These are phyloP conservation scores for Alethe castanea DNA, from an alignment of 2,113 vertebrate genomes.

Conservation along the genomic window DNA sequence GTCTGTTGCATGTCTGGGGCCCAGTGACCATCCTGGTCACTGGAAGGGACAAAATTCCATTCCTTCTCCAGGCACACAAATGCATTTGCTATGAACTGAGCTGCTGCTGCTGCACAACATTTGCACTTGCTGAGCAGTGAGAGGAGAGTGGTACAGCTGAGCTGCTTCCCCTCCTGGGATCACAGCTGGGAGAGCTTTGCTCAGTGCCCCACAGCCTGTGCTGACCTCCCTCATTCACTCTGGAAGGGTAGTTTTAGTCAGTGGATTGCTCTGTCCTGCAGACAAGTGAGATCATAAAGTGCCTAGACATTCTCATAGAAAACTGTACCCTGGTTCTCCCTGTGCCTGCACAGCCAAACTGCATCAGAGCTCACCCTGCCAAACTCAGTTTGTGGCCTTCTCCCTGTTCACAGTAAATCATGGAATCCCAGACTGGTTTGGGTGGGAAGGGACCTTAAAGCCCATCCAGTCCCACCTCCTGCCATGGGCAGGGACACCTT, in stretches of 20 bases:
- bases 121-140: not conserved
- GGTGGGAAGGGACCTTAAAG: not conserved
- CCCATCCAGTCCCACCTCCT: too few species aligned
- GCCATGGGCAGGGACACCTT: not conserved
- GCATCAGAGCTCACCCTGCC: not conserved
- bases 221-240: not conserved
- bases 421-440: not conserved
- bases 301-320: not conserved
- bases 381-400: not conserved
- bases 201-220: not conserved
- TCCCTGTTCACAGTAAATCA: not conserved
- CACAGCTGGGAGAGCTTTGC: not conserved
- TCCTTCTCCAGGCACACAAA: not conserved
- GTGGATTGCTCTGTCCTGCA: not conserved
- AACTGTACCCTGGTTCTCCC: not conserved
- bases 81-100: not conserved
- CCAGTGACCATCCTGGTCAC: not conserved
- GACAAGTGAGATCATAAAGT: not conserved
- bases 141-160: not conserved
- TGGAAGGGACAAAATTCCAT: not conserved
- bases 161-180: not conserved
- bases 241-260: not conserved
- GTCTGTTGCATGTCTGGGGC: not conserved
- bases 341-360: not conserved
- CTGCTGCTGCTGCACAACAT: not conserved